Conservation (phyloP, 2,888 invertebrate species). For the Aspidiotus rigidus region DNA sequence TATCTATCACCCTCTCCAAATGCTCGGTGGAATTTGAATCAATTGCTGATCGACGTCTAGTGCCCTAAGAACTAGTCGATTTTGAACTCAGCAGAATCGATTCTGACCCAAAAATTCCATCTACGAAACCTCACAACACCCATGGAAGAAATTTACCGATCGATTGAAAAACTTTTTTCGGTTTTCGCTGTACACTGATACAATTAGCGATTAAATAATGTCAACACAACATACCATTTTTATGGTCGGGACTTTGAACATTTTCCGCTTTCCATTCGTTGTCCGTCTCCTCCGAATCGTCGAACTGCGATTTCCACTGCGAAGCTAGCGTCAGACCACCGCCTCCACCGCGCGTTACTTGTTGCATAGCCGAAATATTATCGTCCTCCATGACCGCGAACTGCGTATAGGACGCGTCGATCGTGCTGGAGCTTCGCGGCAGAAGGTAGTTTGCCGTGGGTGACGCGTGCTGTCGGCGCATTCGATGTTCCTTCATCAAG, state of each 20-base stretch:
- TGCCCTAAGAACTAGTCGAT: too few species aligned
- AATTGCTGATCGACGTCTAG: too few species aligned
- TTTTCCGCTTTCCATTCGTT: constrained; percentile 87
- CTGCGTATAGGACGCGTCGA: constrained; percentile 78
- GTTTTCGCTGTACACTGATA: too few species aligned
- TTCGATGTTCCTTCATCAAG: constrained; percentile 16
- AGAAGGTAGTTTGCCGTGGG: constrained; percentile 7
- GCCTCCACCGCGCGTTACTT: constrained; percentile 80
- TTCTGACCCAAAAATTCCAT: too few species aligned
- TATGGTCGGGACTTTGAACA: constrained; percentile 50
- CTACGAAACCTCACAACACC: too few species aligned
- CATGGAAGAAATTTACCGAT: too few species aligned
- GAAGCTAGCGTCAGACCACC: constrained; percentile 72
- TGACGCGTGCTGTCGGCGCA: constrained; percentile 18
- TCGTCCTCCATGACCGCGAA: constrained; percentile 90
- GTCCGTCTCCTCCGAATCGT: constrained; percentile 89
- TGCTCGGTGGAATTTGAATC: too few species aligned
- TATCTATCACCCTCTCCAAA: too few species aligned
- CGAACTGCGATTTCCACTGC: constrained; percentile 92
- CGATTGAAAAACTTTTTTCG: too few species aligned
- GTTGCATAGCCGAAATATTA: constrained; percentile 78
- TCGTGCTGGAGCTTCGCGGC: constrained; percentile 34
- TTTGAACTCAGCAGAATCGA: too few species aligned
- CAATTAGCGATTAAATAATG: too few species aligned
- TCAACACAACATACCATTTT: constrained; percentile 7